A percentile compares a stretch with the other conserved stretches of the same genome.
phyloP scores from a whole-genome alignment of 2,888 invertebrate species.

The Ypsolopha scabrella region DNA sequence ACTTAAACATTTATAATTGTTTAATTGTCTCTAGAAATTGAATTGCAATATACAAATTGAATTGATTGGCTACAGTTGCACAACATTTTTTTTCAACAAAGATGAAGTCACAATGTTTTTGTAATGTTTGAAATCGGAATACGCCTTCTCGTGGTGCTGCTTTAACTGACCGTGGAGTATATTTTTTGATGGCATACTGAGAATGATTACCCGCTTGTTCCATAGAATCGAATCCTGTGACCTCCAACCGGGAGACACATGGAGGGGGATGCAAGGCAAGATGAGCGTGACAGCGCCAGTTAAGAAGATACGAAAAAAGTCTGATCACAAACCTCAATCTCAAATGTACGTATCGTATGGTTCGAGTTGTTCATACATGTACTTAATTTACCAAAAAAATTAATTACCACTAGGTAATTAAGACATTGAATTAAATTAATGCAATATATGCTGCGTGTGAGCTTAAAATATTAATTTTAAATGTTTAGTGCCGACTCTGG shows the following conservation, averaged over 20 bases:
- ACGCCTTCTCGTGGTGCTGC: no score
- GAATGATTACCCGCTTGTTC: constrained; percentile 58
- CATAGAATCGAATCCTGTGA: constrained; percentile 92
- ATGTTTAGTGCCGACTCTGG: not conserved
- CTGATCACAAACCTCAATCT: constrained; percentile 76
- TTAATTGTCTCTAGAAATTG: no score
- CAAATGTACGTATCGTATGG: constrained; percentile 71
- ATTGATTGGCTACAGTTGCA: no score
- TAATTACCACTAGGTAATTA: not conserved
- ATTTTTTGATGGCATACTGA: no score
- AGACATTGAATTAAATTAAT: not conserved
- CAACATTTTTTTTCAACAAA: no score
- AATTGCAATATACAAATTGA: no score
- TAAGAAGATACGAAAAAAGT: constrained; percentile 79
- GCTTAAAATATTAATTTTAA: not conserved
- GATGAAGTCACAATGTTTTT: no score
- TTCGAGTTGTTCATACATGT: constrained; percentile 7
- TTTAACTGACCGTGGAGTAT: no score
- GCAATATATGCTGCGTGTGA: not conserved
- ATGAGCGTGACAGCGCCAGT: constrained; percentile 81
- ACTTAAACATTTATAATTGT: no score
- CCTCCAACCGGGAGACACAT: constrained; percentile 76
- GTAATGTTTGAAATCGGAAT: no score
- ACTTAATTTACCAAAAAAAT: not conserved
- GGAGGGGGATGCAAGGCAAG: constrained; percentile 88